Conservation (phyloP, 2,888 invertebrate genomes). For the Vanessa cardui region DNA sequence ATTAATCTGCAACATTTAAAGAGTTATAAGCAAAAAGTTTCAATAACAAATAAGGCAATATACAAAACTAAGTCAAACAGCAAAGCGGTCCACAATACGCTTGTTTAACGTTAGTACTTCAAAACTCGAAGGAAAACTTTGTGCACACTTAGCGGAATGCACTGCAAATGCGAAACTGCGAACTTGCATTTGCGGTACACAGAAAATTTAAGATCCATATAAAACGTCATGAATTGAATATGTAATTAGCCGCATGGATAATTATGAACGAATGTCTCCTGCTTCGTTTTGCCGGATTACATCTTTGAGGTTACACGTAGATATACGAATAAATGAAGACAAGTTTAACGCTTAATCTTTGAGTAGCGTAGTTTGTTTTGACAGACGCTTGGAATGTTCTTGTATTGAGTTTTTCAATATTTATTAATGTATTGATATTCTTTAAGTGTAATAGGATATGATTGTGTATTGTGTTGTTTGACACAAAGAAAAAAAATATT, state of each 20-base stretch:
- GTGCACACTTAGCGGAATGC: conserved; percentile 37
- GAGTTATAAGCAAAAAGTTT: conserved; percentile 15
- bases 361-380: no score
- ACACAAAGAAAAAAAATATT: no score
- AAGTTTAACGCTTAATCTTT: no score
- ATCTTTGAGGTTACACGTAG: not conserved
- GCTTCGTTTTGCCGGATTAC: not conserved
- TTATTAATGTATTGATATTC: no score
- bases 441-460: no score
- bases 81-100: conserved; percentile 36
- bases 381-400: no score
- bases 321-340: not conserved
- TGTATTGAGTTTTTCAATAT: no score
- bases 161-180: conserved; percentile 34
- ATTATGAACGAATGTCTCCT: not conserved
- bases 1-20: conserved; percentile 4
- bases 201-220: conserved; percentile 29
- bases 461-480: no score
- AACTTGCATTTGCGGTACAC: conserved; percentile 31
- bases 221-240: conserved; percentile 13
- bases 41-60: conserved; percentile 23
- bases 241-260: conserved; percentile 9
- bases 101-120: conserved; percentile 34
- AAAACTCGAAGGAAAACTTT: conserved; percentile 33
- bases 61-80: conserved; percentile 33